A percentile compares a stretch with the other conserved stretches of the same genome.
phyloP scores from a whole-genome alignment of 2,113 vertebrate species.

The Lepus timidus region DNA sequence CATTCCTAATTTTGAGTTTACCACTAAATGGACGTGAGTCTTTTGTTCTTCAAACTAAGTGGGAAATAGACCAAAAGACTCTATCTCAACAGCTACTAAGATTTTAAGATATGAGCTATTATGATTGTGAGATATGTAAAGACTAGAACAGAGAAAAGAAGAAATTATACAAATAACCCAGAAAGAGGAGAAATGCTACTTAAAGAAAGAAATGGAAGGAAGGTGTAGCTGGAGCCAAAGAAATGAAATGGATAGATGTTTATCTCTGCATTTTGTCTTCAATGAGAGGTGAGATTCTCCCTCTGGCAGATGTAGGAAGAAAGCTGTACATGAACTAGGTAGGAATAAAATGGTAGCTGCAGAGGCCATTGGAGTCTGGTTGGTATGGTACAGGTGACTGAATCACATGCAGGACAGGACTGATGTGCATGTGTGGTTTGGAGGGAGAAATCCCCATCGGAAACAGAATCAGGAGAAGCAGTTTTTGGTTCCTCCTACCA shows the following conservation, averaged over 20 bases:
- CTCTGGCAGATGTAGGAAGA: not conserved
- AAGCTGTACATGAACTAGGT: not conserved
- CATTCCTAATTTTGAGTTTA: slow-evolving; percentile 1
- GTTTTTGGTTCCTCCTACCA: rapidly evolving
- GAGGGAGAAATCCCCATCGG: not conserved
- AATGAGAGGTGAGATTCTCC: not conserved
- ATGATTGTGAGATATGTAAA: not conserved
- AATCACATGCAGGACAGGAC: not conserved
- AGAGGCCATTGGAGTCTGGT: not conserved
- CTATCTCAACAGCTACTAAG: not conserved
- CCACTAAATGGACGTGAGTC: not conserved
- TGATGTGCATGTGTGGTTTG: not conserved
- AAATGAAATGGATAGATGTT: not conserved
- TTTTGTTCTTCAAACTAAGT: not conserved
- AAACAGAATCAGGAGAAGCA: not conserved
- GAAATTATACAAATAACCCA: not conserved
- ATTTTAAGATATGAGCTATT: not conserved
- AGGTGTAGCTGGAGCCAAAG: not conserved
- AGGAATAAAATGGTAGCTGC: not conserved
- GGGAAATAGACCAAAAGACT: not conserved
- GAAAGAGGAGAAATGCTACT: not conserved
- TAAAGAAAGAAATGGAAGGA: not conserved
- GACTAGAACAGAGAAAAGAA: not conserved
- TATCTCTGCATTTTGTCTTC: not conserved
- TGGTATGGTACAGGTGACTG: not conserved